Evolutionary conservation across 1,140 invertebrate species (phyloP).

Genomic region (Hycleus phaleratus): DNA sequence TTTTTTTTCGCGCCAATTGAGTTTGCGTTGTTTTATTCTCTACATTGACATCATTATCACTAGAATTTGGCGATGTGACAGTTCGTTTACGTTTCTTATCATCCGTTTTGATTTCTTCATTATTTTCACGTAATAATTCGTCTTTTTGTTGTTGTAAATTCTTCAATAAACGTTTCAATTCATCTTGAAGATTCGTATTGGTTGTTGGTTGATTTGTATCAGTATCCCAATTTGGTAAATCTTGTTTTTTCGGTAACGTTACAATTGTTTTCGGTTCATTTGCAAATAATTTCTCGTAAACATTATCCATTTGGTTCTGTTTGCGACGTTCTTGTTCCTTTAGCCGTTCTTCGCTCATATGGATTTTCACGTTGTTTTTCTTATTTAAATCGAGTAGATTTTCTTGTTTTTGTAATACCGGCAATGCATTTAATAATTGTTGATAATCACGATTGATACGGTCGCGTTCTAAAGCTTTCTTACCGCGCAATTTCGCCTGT

Average conservation of each 20-base stretch:
- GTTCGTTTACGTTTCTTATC: constrained; percentile 11
- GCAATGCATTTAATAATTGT: constrained; percentile 41
- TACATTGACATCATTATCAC: neutral
- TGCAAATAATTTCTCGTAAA: constrained; percentile 31
- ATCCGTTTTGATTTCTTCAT: neutral
- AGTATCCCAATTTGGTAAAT: constrained; percentile 25
- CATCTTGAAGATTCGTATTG: constrained; percentile 22
- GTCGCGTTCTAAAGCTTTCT: constrained; percentile 44
- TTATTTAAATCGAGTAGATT: constrained; percentile 28
- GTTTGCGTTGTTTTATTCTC: constrained; percentile 11
- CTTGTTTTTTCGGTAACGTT: constrained; percentile 19
- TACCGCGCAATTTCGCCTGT: constrained; percentile 40
- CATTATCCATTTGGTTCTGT: constrained; percentile 34
- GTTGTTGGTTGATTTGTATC: constrained; percentile 17
- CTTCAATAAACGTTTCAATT: constrained; percentile 29
- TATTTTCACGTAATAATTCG: constrained; percentile 29
- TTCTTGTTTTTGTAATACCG: constrained; percentile 37
- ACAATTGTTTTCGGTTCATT: constrained; percentile 22
- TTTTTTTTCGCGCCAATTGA: constrained; percentile 2
- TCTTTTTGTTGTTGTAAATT: constrained; percentile 34
- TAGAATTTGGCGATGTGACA: neutral
- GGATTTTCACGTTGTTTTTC: constrained; percentile 22
- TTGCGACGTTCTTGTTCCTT: constrained; percentile 25
- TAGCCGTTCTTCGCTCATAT: constrained; percentile 33
- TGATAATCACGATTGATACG: constrained; percentile 44